Percentiles rank a stretch among this genome's conserved stretches.
phyloP scores from a whole-genome alignment of 2,113 vertebrate genomes.

The Acinonyx jubatus region DNA sequence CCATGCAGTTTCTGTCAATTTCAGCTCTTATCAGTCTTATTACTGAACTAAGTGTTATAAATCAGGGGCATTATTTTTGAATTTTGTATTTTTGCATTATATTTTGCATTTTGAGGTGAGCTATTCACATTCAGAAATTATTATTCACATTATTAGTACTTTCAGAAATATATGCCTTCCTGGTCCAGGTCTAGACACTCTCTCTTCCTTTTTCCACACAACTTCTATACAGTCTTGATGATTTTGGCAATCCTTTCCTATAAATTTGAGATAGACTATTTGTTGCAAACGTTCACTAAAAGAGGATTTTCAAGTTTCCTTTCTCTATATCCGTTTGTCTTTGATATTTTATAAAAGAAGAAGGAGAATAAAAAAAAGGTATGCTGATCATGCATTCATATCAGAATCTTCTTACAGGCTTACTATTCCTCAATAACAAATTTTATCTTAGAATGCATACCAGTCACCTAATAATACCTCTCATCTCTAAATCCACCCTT shows the following conservation, averaged over 20 bases:
- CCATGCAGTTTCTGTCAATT: background rate
- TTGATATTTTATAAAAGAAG: background rate
- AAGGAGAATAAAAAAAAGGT: background rate
- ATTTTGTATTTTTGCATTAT: background rate
- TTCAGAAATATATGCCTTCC: background rate
- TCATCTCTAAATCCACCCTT: background rate
- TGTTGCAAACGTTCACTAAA: background rate
- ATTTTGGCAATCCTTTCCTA: background rate
- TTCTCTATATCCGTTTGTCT: background rate
- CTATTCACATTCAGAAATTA: background rate
- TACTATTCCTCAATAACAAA: background rate
- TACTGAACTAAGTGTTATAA: background rate
- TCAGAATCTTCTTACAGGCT: background rate
- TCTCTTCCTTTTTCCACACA: background rate
- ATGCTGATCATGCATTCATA: background rate
- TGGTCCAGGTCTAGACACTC: background rate
- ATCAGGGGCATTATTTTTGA: background rate
- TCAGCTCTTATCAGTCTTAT: background rate
- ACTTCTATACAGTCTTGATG: background rate
- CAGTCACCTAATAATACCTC: constrained; percentile 21
- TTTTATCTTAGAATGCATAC: background rate
- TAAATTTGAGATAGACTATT: background rate
- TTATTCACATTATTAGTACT: background rate
- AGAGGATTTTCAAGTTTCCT: background rate
- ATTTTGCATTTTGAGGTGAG: background rate